Evolutionary conservation across 2,113 vertebrate species (phyloP).

Genomic region (Hystrix brachyura): DNA sequence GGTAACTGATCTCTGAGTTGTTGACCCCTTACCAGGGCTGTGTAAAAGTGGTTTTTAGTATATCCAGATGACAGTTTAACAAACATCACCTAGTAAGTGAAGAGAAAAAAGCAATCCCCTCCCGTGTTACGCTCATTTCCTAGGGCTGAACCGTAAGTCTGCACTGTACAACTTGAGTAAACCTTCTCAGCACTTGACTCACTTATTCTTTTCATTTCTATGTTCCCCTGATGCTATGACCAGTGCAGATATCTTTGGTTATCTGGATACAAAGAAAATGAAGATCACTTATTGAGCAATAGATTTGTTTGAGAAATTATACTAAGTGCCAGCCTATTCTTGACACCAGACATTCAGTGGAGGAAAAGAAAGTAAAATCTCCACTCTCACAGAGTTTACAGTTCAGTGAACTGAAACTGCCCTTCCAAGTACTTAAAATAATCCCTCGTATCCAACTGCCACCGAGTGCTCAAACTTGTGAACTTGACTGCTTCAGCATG

Average conservation of each 20-base stretch:
- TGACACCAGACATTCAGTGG: neutral
- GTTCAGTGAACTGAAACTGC: neutral
- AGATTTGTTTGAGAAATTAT: neutral
- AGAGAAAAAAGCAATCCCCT: neutral
- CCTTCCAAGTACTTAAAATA: neutral
- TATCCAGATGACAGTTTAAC: fast-evolving
- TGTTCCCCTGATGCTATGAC: neutral
- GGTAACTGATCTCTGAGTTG: neutral
- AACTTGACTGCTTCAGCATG: neutral
- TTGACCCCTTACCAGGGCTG: neutral
- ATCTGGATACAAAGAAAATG: neutral
- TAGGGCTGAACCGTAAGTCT: neutral
- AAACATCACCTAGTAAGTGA: neutral
- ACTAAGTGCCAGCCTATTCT: neutral
- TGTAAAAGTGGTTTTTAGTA: neutral
- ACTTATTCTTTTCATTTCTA: neutral
- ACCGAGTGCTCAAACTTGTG: neutral
- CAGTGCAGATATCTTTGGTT: neutral
- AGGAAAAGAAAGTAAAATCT: neutral
- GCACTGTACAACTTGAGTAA: neutral
- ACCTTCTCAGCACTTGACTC: neutral
- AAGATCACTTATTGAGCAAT: neutral
- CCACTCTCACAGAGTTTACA: neutral
- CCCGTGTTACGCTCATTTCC: neutral
- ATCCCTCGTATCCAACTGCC: neutral